These are phyloP conservation scores for Drosophila bocqueti DNA, from an alignment of 1,140 invertebrate species.

Conservation along the genomic window DNA sequence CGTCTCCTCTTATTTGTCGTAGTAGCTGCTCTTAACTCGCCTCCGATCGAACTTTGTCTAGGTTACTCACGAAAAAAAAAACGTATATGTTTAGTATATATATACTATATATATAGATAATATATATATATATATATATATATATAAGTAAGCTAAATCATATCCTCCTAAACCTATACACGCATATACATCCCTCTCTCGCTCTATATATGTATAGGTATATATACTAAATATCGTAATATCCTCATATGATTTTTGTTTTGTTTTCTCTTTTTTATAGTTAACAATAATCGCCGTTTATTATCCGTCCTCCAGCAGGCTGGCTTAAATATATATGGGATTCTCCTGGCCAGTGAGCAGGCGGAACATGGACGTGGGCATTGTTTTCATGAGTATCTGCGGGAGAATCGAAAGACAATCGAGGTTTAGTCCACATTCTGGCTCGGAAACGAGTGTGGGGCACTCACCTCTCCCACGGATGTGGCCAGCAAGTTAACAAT, in stretches of 20 bases:
- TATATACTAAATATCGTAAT: constrained; percentile 52
- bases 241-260: constrained; percentile 30
- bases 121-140: constrained; percentile 34
- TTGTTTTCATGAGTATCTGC: constrained; percentile 99
- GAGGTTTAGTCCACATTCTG: too few species aligned
- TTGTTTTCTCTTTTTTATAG: constrained; percentile 38
- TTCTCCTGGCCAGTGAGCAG: constrained; percentile 99
- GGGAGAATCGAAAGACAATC: constrained; percentile 26
- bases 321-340: constrained; percentile 97
- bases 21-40: constrained; percentile 38
- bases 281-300: constrained; percentile 65
- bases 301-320: constrained; percentile 27
- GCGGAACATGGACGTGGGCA: constrained; percentile 99
- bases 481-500: constrained; percentile 99
- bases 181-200: constrained; percentile 45
- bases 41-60: constrained; percentile 54
- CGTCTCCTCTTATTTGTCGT: constrained; percentile 67
- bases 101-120: constrained; percentile 20
- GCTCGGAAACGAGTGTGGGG: accelerated
- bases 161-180: constrained; percentile 66
- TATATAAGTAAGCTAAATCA: constrained; percentile 58
- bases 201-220: constrained; percentile 41
- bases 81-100: constrained; percentile 35
- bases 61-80: constrained; percentile 60
- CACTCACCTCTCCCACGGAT: constrained; percentile 97